These are phyloP conservation scores for Pseudobourletiella spinata DNA, from an alignment of 1,140 invertebrate genomes.

Conservation along the genomic window DNA sequence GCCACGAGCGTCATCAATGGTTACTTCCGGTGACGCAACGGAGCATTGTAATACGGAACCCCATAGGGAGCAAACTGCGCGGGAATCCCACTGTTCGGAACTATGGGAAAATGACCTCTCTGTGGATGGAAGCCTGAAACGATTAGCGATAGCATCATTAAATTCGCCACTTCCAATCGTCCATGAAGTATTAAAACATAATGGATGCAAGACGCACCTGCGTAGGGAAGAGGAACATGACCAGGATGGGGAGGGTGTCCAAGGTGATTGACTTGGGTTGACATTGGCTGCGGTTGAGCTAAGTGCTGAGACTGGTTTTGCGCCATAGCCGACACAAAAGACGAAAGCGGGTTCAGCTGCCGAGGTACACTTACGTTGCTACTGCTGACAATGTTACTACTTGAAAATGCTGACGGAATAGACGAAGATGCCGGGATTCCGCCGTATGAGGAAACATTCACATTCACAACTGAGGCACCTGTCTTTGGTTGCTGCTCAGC, in stretches of 20 bases:
- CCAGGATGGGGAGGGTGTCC: not conserved
- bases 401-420: not conserved
- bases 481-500: conserved; percentile 49
- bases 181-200: too few relatives aligned
- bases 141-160: too few relatives aligned
- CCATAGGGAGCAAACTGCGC: not conserved
- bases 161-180: too few relatives aligned
- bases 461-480: not conserved
- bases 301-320: not conserved
- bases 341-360: not conserved
- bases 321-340: conserved; percentile 8
- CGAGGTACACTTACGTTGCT: not conserved
- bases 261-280: not conserved
- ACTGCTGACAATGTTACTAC: too few relatives aligned
- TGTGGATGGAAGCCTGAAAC: not conserved
- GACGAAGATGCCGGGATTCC: not conserved
- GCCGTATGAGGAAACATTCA: not conserved
- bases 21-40: conserved; percentile 22
- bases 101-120: not conserved
- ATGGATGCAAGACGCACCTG: too few relatives aligned
- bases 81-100: not conserved
- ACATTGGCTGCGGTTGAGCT: not conserved
- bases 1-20: too few relatives aligned
- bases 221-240: not conserved
- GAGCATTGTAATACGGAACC: not conserved